These are phyloP conservation scores for Xylota segnis DNA, from an alignment of 2,888 invertebrate genomes.

Conservation along the genomic window DNA sequence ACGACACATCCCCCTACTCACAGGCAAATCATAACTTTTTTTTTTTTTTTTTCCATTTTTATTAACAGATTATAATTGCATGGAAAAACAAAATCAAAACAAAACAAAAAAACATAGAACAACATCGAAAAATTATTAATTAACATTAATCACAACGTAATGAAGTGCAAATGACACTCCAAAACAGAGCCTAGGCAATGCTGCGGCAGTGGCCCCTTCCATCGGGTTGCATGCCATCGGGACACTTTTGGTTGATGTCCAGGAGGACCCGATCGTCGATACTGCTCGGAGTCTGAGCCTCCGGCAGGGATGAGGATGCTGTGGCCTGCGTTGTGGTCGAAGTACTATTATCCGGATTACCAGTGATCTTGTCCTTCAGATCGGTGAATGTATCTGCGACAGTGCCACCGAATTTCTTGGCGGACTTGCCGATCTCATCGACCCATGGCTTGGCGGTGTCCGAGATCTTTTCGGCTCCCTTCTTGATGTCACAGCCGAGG, in stretches of 20 bases:
- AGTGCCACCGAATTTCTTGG: conserved; percentile 80
- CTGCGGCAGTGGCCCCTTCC: conserved; percentile 62
- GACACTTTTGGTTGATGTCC: conserved; percentile 47
- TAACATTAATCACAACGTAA: conserved; percentile 28
- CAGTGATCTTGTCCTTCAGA: conserved; percentile 81
- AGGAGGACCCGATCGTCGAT: conserved; percentile 79
- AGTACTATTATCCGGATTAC: conserved; percentile 66
- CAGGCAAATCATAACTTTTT: background rate
- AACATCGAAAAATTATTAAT: conserved; percentile 24
- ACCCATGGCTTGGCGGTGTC: conserved; percentile 81
- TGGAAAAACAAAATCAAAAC: conserved; percentile 30
- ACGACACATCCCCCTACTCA: conserved; percentile 14
- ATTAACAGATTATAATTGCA: conserved; percentile 19
- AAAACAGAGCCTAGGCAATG: conserved; percentile 36
- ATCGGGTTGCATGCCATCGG: conserved; percentile 39
- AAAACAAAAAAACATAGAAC: background rate
- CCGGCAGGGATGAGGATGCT: conserved; percentile 1
- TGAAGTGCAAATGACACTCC: background rate
- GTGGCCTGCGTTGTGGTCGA: background rate
- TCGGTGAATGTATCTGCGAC: conserved; percentile 81
- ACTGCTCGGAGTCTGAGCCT: conserved; percentile 58
- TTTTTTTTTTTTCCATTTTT: conserved; percentile 2
- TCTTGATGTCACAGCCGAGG: conserved; percentile 81
- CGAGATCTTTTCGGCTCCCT: conserved; percentile 80
- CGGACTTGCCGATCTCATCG: conserved; percentile 80